phyloP scores from a whole-genome alignment of 2,797 vertebrate species.

The Sebastes flavidus region DNA sequence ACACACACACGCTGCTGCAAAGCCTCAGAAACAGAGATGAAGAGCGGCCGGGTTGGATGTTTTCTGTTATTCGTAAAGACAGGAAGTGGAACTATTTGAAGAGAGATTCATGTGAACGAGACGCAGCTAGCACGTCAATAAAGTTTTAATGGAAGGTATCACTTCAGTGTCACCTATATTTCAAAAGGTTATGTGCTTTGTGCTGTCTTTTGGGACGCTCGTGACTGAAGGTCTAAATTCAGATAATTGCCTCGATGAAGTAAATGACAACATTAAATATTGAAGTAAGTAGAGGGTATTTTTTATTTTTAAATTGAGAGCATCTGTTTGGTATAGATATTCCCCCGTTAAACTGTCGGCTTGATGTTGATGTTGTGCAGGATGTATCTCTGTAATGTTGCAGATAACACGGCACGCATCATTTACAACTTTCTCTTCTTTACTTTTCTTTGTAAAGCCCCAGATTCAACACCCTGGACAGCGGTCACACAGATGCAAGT shows the following conservation, averaged over 20 bases:
- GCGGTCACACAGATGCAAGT: neutral
- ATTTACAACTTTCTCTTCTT: neutral
- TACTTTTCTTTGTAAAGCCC: neutral
- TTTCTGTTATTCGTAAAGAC: slow-evolving; percentile 29
- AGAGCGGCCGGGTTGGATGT: slow-evolving; percentile 14
- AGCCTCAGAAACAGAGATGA: slow-evolving; percentile 35
- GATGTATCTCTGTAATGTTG: neutral
- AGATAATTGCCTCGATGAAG: neutral
- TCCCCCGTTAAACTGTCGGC: neutral
- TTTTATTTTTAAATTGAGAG: neutral
- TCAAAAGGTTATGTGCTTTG: neutral
- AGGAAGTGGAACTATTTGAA: slow-evolving; percentile 28
- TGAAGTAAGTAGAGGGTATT: neutral
- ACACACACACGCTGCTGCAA: slow-evolving; percentile 9
- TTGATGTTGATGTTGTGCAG: neutral
- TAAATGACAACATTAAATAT: neutral
- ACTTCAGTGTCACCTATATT: neutral
- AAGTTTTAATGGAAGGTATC: neutral
- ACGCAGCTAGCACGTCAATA: neutral
- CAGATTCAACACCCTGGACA: neutral
- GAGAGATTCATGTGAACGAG: slow-evolving; percentile 20
- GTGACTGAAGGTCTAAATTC: neutral
- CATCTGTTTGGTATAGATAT: neutral
- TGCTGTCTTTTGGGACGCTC: neutral
- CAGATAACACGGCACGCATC: neutral